Evolutionary conservation across 1,140 invertebrate genomes (phyloP).

Genomic region (Vanessa atalanta): DNA sequence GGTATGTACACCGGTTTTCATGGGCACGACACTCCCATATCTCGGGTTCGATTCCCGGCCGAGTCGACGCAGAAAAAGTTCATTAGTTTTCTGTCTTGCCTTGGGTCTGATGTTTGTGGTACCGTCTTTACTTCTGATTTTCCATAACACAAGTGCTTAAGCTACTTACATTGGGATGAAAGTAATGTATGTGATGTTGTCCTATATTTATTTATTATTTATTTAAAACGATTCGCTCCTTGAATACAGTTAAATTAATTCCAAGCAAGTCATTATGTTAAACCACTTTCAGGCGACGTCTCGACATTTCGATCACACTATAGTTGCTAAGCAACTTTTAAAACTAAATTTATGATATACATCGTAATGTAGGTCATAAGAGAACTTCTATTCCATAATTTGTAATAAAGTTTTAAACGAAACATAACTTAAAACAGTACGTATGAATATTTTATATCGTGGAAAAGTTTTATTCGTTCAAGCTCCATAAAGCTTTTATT

Average conservation of each 20-base stretch:
- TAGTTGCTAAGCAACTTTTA: constrained; percentile 6
- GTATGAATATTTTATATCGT: constrained; percentile 9
- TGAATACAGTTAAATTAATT: neutral
- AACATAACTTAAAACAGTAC: neutral
- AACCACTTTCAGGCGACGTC: neutral
- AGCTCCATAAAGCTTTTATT: constrained; percentile 8
- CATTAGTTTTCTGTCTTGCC: no score
- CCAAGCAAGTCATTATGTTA: neutral
- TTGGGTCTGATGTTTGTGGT: no score
- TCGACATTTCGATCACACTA: constrained; percentile 24
- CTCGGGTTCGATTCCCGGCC: no score
- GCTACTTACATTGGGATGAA: no score
- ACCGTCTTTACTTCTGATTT: no score
- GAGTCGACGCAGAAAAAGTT: no score
- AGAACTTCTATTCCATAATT: neutral
- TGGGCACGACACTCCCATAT: no score
- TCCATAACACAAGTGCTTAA: no score
- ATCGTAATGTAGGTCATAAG: constrained; percentile 24
- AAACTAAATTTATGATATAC: neutral
- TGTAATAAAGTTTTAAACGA: neutral
- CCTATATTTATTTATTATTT: neutral
- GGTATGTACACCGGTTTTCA: no score
- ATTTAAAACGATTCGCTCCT: no score
- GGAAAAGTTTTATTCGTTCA: constrained; percentile 11
- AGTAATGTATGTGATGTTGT: neutral